Evolutionary conservation across 2,113 vertebrate species (phyloP).

Genomic region (Malurus melanocephalus): DNA sequence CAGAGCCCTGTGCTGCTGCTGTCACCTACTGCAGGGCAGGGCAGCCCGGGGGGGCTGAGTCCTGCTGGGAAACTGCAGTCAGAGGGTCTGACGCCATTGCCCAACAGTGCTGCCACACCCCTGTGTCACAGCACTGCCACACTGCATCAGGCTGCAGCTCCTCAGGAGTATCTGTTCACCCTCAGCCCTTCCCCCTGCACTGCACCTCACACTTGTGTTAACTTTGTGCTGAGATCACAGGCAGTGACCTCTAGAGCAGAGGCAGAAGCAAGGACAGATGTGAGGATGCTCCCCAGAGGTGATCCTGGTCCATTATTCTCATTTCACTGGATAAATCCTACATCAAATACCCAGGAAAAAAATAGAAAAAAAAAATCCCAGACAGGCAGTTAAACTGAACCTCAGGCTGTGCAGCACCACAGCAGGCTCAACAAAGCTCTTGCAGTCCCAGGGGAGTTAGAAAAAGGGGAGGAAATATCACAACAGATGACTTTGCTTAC

Average conservation of each 20-base stretch:
- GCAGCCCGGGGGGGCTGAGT: background rate
- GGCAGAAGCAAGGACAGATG: background rate
- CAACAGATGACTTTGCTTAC: background rate
- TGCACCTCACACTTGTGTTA: background rate
- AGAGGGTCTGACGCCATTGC: background rate
- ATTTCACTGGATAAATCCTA: background rate
- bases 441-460: background rate
- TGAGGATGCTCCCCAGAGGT: background rate
- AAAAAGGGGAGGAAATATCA: constrained; percentile 25
- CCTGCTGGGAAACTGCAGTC: background rate
- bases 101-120: background rate
- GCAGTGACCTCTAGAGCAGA: background rate
- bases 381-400: background rate
- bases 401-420: background rate
- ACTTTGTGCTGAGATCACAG: background rate
- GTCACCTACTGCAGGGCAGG: background rate
- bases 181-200: background rate
- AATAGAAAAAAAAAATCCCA: background rate
- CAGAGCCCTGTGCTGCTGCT: background rate
- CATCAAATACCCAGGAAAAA: background rate
- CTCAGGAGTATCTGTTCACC: background rate
- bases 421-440: background rate
- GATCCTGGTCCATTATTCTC: background rate
- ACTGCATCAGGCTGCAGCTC: background rate
- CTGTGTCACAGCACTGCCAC: background rate